phyloP scores from a whole-genome alignment of 2,797 vertebrate genomes.

The Dipus sagitta region DNA sequence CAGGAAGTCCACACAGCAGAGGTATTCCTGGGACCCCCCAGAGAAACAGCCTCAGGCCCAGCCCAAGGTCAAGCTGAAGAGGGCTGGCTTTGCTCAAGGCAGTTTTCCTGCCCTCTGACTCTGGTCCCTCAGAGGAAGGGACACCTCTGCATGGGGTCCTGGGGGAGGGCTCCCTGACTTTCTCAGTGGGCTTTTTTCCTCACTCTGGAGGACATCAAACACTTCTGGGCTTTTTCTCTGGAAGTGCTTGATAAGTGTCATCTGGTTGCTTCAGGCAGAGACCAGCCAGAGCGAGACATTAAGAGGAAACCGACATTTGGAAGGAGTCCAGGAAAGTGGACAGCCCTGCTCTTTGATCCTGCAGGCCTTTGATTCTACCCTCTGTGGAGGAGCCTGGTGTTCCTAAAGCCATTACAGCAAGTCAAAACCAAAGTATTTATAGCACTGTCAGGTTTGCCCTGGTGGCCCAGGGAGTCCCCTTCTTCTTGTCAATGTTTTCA shows the following conservation, averaged over 20 bases:
- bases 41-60: neutral
- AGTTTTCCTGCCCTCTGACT: neutral
- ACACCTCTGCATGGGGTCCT: neutral
- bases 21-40: neutral
- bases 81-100: neutral
- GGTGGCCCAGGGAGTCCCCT: neutral
- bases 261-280: neutral
- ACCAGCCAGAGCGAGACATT: neutral
- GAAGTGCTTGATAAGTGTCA: neutral
- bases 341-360: neutral
- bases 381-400: neutral
- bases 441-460: neutral
- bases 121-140: too few species aligned
- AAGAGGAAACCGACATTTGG: neutral
- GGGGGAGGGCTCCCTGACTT: neutral
- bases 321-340: too few species aligned
- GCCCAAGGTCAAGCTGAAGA: neutral
- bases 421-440: neutral
- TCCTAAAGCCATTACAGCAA: constrained; percentile 22
- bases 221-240: neutral
- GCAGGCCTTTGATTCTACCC: neutral
- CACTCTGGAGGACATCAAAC: neutral
- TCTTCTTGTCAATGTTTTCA: neutral
- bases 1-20: neutral
- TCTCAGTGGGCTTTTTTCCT: neutral